phyloP scores from a whole-genome alignment of 2,888 invertebrate genomes.

The Andrena flavipes region DNA sequence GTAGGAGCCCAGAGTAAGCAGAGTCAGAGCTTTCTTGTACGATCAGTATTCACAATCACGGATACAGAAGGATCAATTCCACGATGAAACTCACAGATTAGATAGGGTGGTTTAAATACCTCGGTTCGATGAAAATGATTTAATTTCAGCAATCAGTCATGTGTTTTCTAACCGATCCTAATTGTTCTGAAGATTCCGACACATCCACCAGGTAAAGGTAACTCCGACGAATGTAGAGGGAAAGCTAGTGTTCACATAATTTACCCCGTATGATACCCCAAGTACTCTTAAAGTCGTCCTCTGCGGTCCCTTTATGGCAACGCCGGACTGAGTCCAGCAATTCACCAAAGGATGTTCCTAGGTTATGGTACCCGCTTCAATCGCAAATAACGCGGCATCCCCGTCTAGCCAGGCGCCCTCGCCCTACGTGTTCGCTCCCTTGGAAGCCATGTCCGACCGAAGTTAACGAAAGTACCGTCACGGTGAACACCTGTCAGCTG shows the following conservation, averaged over 20 bases:
- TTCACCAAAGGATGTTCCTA: constrained; percentile 53
- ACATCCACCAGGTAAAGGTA: not conserved
- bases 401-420: constrained; percentile 15
- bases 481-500: constrained; percentile 65
- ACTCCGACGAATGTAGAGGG: not conserved
- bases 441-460: constrained; percentile 62
- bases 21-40: not conserved
- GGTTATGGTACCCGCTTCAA: constrained; percentile 81
- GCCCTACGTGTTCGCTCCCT: constrained; percentile 50
- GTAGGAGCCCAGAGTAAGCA: not conserved
- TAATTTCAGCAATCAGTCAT: not conserved
- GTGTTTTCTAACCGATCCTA: not conserved
- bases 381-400: constrained; percentile 79
- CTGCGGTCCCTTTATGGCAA: constrained; percentile 68
- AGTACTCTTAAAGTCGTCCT: constrained; percentile 74
- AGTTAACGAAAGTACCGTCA: constrained; percentile 60
- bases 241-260: constrained; percentile 18
- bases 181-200: not conserved
- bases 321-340: constrained; percentile 34
- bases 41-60: not conserved
- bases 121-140: too few species aligned
- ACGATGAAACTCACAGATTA: not conserved
- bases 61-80: not conserved
- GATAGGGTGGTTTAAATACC: not conserved
- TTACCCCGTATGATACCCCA: constrained; percentile 63